Evolutionary conservation across 2,888 invertebrate species (phyloP).

Genomic region (Drosophila colorata): DNA sequence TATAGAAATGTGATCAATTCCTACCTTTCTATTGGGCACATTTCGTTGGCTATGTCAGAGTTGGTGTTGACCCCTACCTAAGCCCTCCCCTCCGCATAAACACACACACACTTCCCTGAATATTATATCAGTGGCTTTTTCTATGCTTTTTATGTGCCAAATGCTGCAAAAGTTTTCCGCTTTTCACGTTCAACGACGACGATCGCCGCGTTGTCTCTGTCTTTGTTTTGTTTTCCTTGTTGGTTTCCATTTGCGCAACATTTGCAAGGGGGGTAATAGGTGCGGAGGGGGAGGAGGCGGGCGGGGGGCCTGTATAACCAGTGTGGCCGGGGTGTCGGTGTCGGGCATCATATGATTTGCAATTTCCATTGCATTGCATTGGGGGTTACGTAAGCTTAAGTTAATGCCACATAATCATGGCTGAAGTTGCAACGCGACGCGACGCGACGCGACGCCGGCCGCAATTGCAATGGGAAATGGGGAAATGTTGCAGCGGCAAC

Average conservation of each 20-base stretch:
- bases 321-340: constrained; percentile 45
- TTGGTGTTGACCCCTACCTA: neutral
- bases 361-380: constrained; percentile 72
- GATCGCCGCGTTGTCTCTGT: constrained; percentile 76
- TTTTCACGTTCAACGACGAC: constrained; percentile 85
- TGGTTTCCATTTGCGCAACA: constrained; percentile 72
- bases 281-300: neutral
- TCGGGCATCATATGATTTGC: constrained; percentile 76
- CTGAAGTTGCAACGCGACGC: constrained; percentile 71
- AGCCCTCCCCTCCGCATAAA: neutral
- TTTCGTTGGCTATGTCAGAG: neutral
- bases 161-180: constrained; percentile 84
- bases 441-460: constrained; percentile 27
- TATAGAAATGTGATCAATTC: constrained; percentile 6
- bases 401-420: constrained; percentile 82
- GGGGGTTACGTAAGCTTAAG: constrained; percentile 77
- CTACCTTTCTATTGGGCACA: neutral
- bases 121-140: constrained; percentile 12
- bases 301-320: constrained; percentile 16
- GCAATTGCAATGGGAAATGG: constrained; percentile 69
- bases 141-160: constrained; percentile 61
- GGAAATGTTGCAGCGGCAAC: constrained; percentile 67
- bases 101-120: neutral
- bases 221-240: constrained; percentile 66
- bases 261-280: constrained; percentile 30